Base-by-base conservation (phyloP, 1,140 invertebrate genomes). In the Drosophila grimshawi region DNA sequence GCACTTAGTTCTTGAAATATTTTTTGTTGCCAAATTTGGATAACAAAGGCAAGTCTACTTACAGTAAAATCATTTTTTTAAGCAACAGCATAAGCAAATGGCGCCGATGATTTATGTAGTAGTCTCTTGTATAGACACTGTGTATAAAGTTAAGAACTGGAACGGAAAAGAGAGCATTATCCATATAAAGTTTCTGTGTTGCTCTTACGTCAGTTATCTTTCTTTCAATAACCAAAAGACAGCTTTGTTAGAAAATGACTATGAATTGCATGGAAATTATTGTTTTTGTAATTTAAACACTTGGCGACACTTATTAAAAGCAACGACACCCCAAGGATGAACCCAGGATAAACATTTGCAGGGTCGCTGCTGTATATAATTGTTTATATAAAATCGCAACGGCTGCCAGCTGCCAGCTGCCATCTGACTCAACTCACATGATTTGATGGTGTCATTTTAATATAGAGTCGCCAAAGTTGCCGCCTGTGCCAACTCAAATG, bases 141-240 rank as follows among this genome's bases (percentile, higher is more conserved):
- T 19, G 19, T 19, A 1, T 19, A 19, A 19, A 19, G 19, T 19
- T 19, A 19, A 19, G 19, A 19, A 19, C 19, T 19, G 19, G 19
- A 19, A 19, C 19, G 19, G 19, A 19, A 19, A 19, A 19, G 19
- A 19, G 19, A 19, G 19, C 19, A 19, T 19, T 19, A 19, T 19
- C 19, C 19, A 19, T 1, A 19, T 19, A 19, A 19, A 19, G 19
- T 19, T 19, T 19, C 19, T 19, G 19, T 19, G 19, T 19, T 19
- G 19, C 19, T 19, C 19, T n/a, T n/a, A n/a, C n/a, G n/a, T n/a
- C n/a, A n/a, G n/a, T n/a, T n/a, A n/a, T n/a, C n/a, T n/a, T n/a
- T n/a, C n/a, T 19, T 1, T 19, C 69, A 66, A 66, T 57, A 45
- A 59, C 46, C 19, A 49, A 35, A 59, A 52, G 51, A 57, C 45